Evolutionary conservation across 35 echinoderm and acorn worm species (phyloP).

Genomic region (Ophioderma brevispina): DNA sequence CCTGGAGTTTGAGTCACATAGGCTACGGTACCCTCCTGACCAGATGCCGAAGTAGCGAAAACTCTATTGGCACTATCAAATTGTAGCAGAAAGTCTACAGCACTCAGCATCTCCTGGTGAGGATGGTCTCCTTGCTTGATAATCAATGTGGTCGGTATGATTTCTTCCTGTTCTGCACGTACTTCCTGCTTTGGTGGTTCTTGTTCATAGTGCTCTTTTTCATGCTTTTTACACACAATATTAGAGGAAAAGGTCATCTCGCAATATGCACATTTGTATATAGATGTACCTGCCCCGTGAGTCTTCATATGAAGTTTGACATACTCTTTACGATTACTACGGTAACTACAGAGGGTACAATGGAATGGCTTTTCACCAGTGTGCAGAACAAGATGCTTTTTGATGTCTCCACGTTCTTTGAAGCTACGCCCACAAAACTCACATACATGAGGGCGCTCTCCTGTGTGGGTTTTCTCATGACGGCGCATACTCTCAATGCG

Average conservation of each 20-base stretch:
- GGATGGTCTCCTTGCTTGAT: background rate
- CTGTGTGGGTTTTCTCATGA: background rate
- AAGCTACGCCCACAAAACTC: background rate
- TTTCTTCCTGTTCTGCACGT: background rate
- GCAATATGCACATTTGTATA: background rate
- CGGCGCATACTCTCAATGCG: background rate
- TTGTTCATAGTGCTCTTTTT: background rate
- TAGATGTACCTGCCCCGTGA: background rate
- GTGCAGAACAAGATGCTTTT: background rate
- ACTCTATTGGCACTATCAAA: background rate
- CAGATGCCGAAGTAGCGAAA: background rate
- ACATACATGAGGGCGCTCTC: background rate
- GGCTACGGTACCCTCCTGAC: background rate
- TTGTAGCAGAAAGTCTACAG: background rate
- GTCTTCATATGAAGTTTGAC: conserved; percentile 2
- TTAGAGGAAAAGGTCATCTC: background rate
- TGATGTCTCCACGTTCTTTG: background rate
- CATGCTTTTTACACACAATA: background rate
- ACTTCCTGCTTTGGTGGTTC: background rate
- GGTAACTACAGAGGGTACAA: background rate
- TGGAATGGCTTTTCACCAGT: background rate
- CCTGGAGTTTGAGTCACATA: background rate
- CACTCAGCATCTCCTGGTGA: background rate
- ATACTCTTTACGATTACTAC: background rate
- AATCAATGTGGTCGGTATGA: background rate